Base-by-base conservation (phyloP, 2,113 vertebrate species). In the Phasianus colchicus region DNA sequence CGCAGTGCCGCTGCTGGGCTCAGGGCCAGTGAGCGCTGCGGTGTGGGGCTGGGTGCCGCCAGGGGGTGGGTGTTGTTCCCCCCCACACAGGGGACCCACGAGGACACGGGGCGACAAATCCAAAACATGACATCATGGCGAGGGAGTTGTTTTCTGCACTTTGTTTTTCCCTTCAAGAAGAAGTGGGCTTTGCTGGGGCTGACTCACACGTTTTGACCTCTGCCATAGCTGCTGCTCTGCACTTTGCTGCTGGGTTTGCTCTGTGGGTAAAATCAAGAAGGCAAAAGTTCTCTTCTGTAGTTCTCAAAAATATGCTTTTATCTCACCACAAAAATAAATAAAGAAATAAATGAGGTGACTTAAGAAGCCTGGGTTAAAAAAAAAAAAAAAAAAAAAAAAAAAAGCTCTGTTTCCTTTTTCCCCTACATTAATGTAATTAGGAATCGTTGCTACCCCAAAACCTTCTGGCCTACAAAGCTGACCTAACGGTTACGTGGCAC, bases 61-160 rank as follows among this genome's bases (percentile, higher is more conserved):
- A 25, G 50, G 4, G 13, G 50, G 50, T 8, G 13, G 50, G 13
- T 27, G 50, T 25, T 52, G 25, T 27, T 50, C 48, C 22, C 16
- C 64, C 60, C 15, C 76, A 73, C 74, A 10, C 36, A 0, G 32
- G 48, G 52, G 2, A 5, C n/a, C 0, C 1, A 9, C 5, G 4
- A 47, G 61, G 34, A 67, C 48, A 22, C 1, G 9, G 52, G 18
- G 70, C 52, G 47, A 43, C 65, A 74, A 55, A 81, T 58, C 86
- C 63, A 54, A 60, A 52, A 4, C 25, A 1, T 1, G 13, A 47
- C 21, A 11, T 38, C 3, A 0, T 2, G 9, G 42, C 0, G 3
- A 75, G 77, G 91, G 83, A 64, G 93, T 75, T 90, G 81, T 92
- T 96, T 91, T 16, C 87, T 65, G 67, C 2, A 9, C 32, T 67